Conservation (phyloP, 2,888 invertebrate genomes). For the Ectobius pallidus region DNA sequence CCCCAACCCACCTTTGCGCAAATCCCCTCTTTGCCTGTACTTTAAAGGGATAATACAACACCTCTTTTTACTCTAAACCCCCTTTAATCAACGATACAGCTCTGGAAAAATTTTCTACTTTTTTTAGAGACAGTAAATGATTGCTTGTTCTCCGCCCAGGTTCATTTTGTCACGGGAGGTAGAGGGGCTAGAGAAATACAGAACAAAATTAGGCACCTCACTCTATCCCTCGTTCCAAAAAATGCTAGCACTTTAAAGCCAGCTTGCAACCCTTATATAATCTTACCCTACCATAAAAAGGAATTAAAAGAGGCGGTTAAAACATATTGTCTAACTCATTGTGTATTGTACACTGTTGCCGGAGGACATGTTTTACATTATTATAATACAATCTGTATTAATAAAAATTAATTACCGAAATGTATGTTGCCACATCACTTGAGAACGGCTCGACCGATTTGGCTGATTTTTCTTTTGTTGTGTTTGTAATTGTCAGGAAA, state of each 20-base stretch:
- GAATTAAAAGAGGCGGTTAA: neutral
- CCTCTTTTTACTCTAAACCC: neutral
- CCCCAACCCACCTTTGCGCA: neutral
- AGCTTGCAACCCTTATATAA: neutral
- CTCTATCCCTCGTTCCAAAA: too few relatives aligned
- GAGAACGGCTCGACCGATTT: too few relatives aligned
- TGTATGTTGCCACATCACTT: too few relatives aligned
- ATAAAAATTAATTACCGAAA: too few relatives aligned
- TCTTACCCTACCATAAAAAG: neutral
- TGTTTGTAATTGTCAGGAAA: too few relatives aligned
- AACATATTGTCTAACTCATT: too few relatives aligned
- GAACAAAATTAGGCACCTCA: neutral
- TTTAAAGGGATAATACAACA: neutral
- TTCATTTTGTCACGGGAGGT: neutral
- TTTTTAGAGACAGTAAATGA: conserved; percentile 1
- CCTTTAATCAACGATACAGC: conserved; percentile 8
- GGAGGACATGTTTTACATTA: too few relatives aligned
- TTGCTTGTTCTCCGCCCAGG: neutral
- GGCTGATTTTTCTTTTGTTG: too few relatives aligned
- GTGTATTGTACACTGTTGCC: too few relatives aligned
- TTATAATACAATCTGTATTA: too few relatives aligned
- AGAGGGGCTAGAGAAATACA: neutral
- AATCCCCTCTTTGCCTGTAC: too few relatives aligned
- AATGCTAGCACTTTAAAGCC: neutral
- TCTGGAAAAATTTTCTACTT: neutral